phyloP scores from a whole-genome alignment of 2,113 vertebrate genomes.

The Zingel zingel region DNA sequence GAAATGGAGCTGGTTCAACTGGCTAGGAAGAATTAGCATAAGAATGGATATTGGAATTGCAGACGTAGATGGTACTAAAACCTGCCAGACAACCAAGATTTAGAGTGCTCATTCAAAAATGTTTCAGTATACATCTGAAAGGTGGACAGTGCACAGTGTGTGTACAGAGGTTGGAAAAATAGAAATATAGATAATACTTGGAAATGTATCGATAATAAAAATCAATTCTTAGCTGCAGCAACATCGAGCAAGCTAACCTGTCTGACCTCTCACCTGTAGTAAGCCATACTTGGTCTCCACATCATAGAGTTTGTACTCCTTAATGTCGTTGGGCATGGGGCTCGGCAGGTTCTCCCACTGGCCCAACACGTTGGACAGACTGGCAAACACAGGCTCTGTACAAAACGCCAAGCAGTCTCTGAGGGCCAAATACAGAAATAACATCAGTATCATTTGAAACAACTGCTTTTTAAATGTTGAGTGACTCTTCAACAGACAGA shows the following conservation, averaged over 20 bases:
- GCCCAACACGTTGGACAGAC: constrained; percentile 96
- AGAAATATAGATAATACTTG: not conserved
- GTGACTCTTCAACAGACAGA: not conserved
- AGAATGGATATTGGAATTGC: not conserved
- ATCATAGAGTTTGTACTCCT: constrained; percentile 96
- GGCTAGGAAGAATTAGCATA: constrained; percentile 3
- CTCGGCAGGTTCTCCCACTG: constrained; percentile 96
- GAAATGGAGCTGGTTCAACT: constrained; percentile 42
- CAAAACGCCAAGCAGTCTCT: constrained; percentile 99
- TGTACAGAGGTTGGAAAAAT: not conserved
- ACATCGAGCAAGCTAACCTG: not conserved
- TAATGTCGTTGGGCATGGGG: constrained; percentile 92
- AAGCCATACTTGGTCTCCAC: constrained; percentile 98
- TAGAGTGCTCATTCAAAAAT: not conserved
- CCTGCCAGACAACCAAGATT: not conserved
- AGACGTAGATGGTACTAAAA: not conserved
- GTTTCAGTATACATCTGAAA: not conserved
- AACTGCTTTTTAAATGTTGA: not conserved
- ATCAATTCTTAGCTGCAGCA: not conserved
- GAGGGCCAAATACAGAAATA: constrained; percentile 21
- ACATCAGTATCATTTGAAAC: constrained; percentile 6
- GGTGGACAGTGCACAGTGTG: not conserved
- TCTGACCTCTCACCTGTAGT: constrained; percentile 89
- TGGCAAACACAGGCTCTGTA: constrained; percentile 97
- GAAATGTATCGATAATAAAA: not conserved